Conservation (phyloP, 2,113 vertebrate species). For the Sturnira hondurensis region DNA sequence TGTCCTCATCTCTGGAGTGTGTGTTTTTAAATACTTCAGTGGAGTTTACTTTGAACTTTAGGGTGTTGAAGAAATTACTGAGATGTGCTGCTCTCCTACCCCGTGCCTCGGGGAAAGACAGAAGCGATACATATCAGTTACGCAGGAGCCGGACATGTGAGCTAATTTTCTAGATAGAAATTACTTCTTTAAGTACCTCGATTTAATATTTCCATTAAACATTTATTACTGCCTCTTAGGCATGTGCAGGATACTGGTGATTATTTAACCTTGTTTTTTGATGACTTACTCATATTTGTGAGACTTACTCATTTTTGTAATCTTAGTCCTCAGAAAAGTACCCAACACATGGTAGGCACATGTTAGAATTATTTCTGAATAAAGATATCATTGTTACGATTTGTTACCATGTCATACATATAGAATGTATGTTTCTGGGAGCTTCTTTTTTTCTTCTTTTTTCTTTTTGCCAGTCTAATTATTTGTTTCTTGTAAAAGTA, state of each 20-base stretch:
- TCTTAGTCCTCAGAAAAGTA: conserved; percentile 13
- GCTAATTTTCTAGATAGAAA: background rate
- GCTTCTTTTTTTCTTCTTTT: background rate
- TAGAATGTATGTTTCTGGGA: background rate
- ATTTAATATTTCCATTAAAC: background rate
- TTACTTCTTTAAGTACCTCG: background rate
- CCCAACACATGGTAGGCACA: background rate
- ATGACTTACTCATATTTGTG: conserved; percentile 44
- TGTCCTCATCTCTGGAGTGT: background rate
- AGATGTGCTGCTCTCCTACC: background rate
- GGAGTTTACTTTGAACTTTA: background rate
- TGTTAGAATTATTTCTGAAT: background rate
- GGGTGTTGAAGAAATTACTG: background rate
- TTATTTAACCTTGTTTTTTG: conserved; percentile 37
- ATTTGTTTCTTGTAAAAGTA: background rate
- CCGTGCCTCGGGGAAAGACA: background rate
- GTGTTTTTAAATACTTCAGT: background rate
- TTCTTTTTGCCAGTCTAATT: background rate
- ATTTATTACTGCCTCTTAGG: background rate
- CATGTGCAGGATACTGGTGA: background rate
- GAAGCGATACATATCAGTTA: background rate
- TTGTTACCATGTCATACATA: background rate
- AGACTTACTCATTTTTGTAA: conserved; percentile 27
- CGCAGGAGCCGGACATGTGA: background rate
- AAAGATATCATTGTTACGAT: background rate